Evolutionary conservation across 1,140 invertebrate species (phyloP).

Genomic region (Brachionus plicatilis): DNA sequence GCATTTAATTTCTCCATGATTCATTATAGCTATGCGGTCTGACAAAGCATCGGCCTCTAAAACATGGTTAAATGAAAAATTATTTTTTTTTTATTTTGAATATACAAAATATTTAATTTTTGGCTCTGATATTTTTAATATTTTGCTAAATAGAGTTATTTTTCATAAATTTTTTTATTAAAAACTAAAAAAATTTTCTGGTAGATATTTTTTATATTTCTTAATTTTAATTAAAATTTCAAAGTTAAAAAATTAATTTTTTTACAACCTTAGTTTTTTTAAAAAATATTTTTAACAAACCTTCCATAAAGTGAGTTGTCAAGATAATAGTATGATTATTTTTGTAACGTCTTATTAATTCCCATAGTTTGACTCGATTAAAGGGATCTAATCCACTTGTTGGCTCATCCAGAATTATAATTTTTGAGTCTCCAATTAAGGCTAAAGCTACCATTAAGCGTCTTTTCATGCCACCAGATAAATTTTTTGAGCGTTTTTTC

Average conservation of each 20-base stretch:
- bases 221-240: background rate
- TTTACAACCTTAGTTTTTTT: too few species aligned
- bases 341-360: slow-evolving; percentile 54
- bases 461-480: slow-evolving; percentile 59
- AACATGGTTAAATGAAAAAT: too few species aligned
- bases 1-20: slow-evolving; percentile 28
- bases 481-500: slow-evolving; percentile 64
- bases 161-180: background rate
- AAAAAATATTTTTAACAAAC: slow-evolving; percentile 44
- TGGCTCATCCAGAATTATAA: slow-evolving; percentile 62
- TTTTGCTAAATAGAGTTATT: background rate
- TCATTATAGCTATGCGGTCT: slow-evolving; percentile 60
- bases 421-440: slow-evolving; percentile 57
- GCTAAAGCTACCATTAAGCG: slow-evolving; percentile 58
- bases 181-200: too few species aligned
- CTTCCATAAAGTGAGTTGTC: slow-evolving; percentile 50
- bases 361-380: slow-evolving; percentile 80
- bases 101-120: too few species aligned
- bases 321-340: slow-evolving; percentile 38
- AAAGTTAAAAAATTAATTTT: too few species aligned
- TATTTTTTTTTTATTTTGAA: too few species aligned
- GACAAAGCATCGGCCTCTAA: slow-evolving; percentile 83
- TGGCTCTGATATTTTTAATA: too few species aligned
- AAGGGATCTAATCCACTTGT: slow-evolving; percentile 91
- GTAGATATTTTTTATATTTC: too few species aligned